phyloP scores from a whole-genome alignment of 1,140 invertebrate genomes.

The Phenacoccus solenopsis region DNA sequence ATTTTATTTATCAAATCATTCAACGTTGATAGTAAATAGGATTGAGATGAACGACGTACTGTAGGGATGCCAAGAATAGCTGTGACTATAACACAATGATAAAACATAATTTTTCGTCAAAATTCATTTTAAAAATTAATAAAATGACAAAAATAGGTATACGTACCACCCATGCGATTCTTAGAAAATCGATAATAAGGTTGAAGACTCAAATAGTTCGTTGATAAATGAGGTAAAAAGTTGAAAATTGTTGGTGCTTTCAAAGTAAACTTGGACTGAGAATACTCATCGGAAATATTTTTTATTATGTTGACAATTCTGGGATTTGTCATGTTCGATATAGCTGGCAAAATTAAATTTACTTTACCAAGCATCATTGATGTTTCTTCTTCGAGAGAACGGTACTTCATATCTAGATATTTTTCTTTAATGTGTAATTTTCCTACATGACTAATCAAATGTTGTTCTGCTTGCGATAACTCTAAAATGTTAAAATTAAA shows the following conservation, averaged over 20 bases:
- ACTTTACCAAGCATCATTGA: not conserved
- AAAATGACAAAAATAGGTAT: not conserved
- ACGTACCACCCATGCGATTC: slow-evolving; percentile 49
- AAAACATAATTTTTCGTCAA: slow-evolving; percentile 18
- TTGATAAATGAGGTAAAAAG: slow-evolving; percentile 75
- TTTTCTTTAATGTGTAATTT: not conserved
- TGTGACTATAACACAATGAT: slow-evolving; percentile 43
- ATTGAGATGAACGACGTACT: slow-evolving; percentile 75
- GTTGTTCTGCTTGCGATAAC: not conserved
- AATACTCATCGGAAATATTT: not conserved
- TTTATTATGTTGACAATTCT: not conserved
- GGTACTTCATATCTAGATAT: not conserved
- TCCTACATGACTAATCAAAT: not conserved
- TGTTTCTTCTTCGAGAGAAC: not conserved
- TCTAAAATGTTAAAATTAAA: not conserved
- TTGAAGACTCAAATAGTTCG: slow-evolving; percentile 58
- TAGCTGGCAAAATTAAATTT: not conserved
- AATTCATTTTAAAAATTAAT: not conserved
- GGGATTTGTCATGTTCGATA: not conserved
- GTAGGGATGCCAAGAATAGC: slow-evolving; percentile 81
- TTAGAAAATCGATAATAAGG: slow-evolving; percentile 66
- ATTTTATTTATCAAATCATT: slow-evolving; percentile 74
- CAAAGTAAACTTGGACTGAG: slow-evolving; percentile 27
- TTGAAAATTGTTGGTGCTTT: slow-evolving; percentile 66
- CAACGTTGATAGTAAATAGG: slow-evolving; percentile 76